A percentile compares a stretch with the other conserved stretches of the same genome.
Conservation (phyloP, 2,113 vertebrate species). For the Serinus canaria region DNA sequence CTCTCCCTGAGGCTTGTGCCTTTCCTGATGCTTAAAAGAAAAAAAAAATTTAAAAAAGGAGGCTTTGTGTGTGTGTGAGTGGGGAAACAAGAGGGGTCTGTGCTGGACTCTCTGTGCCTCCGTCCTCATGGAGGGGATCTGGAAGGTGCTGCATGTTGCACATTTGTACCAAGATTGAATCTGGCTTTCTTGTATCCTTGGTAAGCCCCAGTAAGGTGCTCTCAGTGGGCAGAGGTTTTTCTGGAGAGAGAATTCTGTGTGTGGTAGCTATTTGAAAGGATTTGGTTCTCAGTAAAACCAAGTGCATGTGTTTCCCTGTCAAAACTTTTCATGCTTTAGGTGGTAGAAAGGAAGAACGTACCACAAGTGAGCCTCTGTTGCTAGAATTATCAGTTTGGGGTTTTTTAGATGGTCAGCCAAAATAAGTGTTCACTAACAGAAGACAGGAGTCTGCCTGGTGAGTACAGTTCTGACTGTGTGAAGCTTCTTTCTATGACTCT, state of each 20-base stretch:
- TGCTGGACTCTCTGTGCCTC: background rate
- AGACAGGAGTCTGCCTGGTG: background rate
- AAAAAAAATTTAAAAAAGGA: background rate
- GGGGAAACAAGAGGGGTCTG: background rate
- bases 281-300: background rate
- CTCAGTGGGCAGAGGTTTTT: background rate
- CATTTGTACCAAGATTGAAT: background rate
- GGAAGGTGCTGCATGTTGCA: background rate
- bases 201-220: background rate
- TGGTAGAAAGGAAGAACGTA: background rate
- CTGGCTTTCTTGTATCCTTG: background rate
- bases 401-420: background rate
- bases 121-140: accelerated
- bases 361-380: background rate
- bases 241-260: background rate
- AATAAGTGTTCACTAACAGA: background rate
- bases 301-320: background rate
- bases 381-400: background rate
- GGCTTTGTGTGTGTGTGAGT: background rate
- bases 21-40: background rate
- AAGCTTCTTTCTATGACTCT: background rate
- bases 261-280: background rate
- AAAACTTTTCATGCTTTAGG: background rate
- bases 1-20: background rate
- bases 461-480: background rate